Conservation (phyloP, 1,140 invertebrate species). For the Ceratina calcarata region DNA sequence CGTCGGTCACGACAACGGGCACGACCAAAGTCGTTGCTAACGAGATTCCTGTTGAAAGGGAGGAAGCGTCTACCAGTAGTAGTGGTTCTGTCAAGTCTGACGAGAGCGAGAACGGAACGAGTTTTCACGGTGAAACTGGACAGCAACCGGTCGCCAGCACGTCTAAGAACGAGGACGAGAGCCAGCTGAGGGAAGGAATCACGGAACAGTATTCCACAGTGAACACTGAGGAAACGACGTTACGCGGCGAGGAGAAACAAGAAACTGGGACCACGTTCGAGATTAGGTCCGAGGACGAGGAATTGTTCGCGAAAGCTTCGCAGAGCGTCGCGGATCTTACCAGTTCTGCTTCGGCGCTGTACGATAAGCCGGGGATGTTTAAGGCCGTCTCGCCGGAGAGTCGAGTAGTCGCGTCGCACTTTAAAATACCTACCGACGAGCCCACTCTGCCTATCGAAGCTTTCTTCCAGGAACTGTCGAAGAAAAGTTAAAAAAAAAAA, state of each 20-base stretch:
- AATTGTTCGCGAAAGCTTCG: constrained; percentile 75
- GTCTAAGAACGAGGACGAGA: neutral
- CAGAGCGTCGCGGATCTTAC: constrained; percentile 81
- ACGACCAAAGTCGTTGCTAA: constrained; percentile 26
- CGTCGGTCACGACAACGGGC: constrained; percentile 33
- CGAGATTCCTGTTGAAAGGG: constrained; percentile 46
- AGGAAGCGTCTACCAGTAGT: neutral
- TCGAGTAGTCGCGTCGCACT: constrained; percentile 68
- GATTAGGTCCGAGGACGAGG: constrained; percentile 63
- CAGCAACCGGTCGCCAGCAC: constrained; percentile 12
- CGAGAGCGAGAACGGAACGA: neutral
- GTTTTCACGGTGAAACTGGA: neutral
- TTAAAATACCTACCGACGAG: constrained; percentile 79
- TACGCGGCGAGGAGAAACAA: neutral
- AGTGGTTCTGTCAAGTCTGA: neutral
- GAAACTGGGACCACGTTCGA: constrained; percentile 13
- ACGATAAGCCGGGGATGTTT: constrained; percentile 78
- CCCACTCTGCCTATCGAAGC: constrained; percentile 81
- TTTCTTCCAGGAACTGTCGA: constrained; percentile 79
- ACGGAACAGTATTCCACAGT: neutral
- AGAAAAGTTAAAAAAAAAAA: constrained; percentile 60
- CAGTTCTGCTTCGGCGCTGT: constrained; percentile 79
- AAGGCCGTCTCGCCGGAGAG: constrained; percentile 76
- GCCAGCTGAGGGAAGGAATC: neutral
- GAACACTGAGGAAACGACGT: neutral